phyloP scores from a whole-genome alignment of 2,113 vertebrate genomes.

The Sylvietta virens region DNA sequence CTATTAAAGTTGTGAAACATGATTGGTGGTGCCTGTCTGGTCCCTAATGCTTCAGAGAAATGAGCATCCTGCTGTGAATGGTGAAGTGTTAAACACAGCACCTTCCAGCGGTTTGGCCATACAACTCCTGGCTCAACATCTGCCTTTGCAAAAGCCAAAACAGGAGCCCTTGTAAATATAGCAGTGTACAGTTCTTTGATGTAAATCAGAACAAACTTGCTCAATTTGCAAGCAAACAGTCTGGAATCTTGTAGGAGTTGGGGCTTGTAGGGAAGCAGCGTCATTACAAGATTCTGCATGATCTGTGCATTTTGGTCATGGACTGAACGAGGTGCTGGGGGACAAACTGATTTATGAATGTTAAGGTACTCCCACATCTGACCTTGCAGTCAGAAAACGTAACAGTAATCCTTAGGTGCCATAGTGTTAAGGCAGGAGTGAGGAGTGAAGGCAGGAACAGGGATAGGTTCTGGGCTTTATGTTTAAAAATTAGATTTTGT shows the following conservation, averaged over 20 bases:
- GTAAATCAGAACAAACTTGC: background rate
- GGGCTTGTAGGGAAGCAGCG: background rate
- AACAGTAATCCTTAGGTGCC: background rate
- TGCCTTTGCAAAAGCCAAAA: background rate
- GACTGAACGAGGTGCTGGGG: background rate
- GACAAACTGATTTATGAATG: rapidly evolving
- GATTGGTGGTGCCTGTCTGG: constrained; percentile 29
- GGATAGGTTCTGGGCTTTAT: background rate
- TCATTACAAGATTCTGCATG: background rate
- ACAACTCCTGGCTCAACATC: background rate
- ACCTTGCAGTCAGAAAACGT: background rate
- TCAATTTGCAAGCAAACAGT: background rate
- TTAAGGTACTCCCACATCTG: background rate
- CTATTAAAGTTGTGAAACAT: constrained; percentile 97
- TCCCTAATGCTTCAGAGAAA: background rate
- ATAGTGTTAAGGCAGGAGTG: background rate
- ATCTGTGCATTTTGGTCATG: rapidly evolving
- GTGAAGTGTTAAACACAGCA: background rate
- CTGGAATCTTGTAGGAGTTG: background rate
- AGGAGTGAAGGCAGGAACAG: background rate
- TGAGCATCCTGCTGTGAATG: rapidly evolving
- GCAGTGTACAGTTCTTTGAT: background rate
- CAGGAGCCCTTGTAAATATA: background rate
- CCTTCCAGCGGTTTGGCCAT: background rate
- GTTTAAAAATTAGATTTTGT: rapidly evolving